Conservation (phyloP, 2,797 vertebrate species). For the Macrochelys suwanniensis region DNA sequence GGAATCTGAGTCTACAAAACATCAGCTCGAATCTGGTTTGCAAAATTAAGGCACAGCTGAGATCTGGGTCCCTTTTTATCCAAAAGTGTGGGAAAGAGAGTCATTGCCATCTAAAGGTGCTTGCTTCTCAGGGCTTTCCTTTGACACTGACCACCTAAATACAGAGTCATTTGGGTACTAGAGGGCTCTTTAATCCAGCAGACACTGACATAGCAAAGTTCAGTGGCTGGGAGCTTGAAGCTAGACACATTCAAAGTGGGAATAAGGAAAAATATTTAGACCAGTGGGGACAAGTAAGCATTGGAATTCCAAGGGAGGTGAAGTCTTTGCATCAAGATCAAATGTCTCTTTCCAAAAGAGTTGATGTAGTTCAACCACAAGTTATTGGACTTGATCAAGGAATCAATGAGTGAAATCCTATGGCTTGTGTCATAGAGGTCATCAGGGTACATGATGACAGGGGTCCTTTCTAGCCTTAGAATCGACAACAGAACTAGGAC, state of each 20-base stretch:
- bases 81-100: not conserved
- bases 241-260: not conserved
- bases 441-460: too few relatives aligned
- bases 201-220: not conserved
- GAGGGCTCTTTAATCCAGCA: not conserved
- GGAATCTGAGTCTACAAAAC: not conserved
- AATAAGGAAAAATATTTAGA: not conserved
- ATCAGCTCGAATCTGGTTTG: rapidly evolving
- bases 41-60: not conserved
- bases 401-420: not conserved
- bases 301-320: not conserved
- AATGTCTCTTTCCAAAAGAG: not conserved
- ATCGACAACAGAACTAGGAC: not conserved
- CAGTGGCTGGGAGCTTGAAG: not conserved
- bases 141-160: not conserved
- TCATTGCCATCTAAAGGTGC: not conserved
- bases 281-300: not conserved
- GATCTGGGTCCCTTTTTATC: not conserved
- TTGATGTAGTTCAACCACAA: not conserved
- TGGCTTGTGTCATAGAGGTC: not conserved
- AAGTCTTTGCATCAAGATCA: not conserved
- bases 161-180: not conserved
- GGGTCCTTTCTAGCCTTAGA: not conserved
- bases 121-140: not conserved
- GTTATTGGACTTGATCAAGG: not conserved